A percentile compares a stretch with the other conserved stretches of the same genome.
phyloP scores from a whole-genome alignment of 2,888 invertebrate species.

The Parnassius smintheus region DNA sequence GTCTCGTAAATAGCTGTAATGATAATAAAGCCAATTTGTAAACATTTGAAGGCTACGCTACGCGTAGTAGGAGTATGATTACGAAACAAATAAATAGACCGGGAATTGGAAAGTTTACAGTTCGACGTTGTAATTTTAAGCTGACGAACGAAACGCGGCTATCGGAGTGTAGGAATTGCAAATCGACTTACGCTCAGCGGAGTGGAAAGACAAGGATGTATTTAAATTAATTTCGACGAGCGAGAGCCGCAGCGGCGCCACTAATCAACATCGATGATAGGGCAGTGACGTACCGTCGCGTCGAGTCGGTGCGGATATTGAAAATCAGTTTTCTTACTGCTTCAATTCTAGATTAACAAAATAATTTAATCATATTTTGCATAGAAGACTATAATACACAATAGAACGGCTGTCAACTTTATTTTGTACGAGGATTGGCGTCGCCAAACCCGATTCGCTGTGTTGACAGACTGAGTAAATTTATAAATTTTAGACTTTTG shows the following conservation, averaged over 20 bases:
- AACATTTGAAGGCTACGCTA: slow-evolving; percentile 25
- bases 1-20: too few species aligned
- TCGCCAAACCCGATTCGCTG: too few species aligned
- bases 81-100: slow-evolving; percentile 51
- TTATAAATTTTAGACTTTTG: too few species aligned
- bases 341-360: slow-evolving; percentile 6
- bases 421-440: too few species aligned
- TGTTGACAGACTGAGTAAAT: too few species aligned
- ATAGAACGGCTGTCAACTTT: too few species aligned
- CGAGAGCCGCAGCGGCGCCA: slow-evolving; percentile 35
- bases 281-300: slow-evolving; percentile 7
- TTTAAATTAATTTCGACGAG: slow-evolving; percentile 69
- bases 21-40: neutral
- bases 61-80: slow-evolving; percentile 42
- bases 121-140: slow-evolving; percentile 62
- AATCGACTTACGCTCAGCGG: slow-evolving; percentile 64
- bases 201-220: slow-evolving; percentile 72
- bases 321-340: slow-evolving; percentile 6
- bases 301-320: neutral
- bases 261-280: slow-evolving; percentile 38
- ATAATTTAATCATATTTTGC: neutral
- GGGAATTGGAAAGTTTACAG: slow-evolving; percentile 49
- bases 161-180: slow-evolving; percentile 67
- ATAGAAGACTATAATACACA: too few species aligned
- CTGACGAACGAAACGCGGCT: slow-evolving; percentile 60